phyloP scores from a whole-genome alignment of 2,888 invertebrate genomes.

The Bembecia ichneumoniformis region DNA sequence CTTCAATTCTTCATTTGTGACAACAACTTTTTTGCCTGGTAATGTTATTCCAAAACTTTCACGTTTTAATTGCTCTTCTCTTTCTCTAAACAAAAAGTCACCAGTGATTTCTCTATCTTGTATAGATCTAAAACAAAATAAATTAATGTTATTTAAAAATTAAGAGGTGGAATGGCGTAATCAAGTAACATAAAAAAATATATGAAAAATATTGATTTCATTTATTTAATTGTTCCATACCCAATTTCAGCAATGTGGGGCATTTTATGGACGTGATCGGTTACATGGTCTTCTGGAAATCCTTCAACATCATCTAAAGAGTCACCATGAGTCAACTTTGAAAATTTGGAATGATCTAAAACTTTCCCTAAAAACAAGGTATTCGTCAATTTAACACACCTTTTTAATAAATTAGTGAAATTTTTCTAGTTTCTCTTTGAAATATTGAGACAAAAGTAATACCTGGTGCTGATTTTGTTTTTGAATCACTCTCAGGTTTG shows the following conservation, averaged over 20 bases:
- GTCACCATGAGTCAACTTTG: constrained; percentile 58
- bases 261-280: constrained; percentile 56
- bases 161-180: background rate
- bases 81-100: constrained; percentile 48
- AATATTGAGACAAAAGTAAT: background rate
- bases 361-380: constrained; percentile 26
- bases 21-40: constrained; percentile 2
- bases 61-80: constrained; percentile 47
- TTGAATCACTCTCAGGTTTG: constrained; percentile 36
- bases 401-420: background rate
- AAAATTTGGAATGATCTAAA: constrained; percentile 34
- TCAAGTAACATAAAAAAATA: background rate
- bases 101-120: constrained; percentile 39
- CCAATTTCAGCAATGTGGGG: constrained; percentile 64
- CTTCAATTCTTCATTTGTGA: constrained; percentile 9
- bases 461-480: constrained; percentile 29
- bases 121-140: constrained; percentile 24
- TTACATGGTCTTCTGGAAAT: constrained; percentile 63
- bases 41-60: constrained; percentile 23
- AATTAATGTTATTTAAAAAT: background rate
- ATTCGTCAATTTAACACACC: background rate
- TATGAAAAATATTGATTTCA: background rate
- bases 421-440: constrained; percentile 3
- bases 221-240: constrained; percentile 30
- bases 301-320: constrained; percentile 69